Percentiles rank a stretch among this genome's conserved stretches.
Evolutionary conservation across 2,888 invertebrate genomes (phyloP).

Genomic region (Diarsia brunnea): DNA sequence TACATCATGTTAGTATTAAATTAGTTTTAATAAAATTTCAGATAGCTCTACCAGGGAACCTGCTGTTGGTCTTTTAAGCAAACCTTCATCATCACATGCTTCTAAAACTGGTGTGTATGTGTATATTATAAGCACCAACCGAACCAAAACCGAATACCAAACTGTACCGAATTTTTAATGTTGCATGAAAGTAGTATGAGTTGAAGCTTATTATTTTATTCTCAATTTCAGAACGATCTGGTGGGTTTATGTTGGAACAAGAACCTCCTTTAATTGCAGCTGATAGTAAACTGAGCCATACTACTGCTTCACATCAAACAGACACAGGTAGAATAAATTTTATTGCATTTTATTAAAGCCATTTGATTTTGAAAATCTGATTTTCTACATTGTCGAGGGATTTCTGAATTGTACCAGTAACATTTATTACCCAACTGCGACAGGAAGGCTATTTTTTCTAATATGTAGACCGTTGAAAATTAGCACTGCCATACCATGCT

Average conservation of each 20-base stretch:
- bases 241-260: not conserved
- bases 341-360: not conserved
- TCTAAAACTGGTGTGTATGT: slow-evolving; percentile 3
- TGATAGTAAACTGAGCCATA: not conserved
- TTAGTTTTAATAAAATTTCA: slow-evolving; percentile 3
- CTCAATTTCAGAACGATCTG: not conserved
- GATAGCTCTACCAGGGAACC: slow-evolving; percentile 20
- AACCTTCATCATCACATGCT: slow-evolving; percentile 1
- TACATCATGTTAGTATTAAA: not conserved
- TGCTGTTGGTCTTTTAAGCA: not conserved
- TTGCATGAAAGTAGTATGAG: no score
- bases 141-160: no score
- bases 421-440: not conserved
- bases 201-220: not conserved
- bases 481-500: no score
- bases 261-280: not conserved
- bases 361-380: not conserved
- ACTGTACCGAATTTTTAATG: no score
- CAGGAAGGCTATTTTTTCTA: no score
- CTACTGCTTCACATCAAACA: not conserved
- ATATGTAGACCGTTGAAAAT: no score
- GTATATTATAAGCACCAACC: not conserved
- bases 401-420: not conserved
- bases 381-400: not conserved
- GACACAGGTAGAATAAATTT: not conserved